These are phyloP conservation scores for Haliclona indistincta DNA, from an alignment of 37 sponge, comb jelly and placozoan genomes.

Conservation along the genomic window DNA sequence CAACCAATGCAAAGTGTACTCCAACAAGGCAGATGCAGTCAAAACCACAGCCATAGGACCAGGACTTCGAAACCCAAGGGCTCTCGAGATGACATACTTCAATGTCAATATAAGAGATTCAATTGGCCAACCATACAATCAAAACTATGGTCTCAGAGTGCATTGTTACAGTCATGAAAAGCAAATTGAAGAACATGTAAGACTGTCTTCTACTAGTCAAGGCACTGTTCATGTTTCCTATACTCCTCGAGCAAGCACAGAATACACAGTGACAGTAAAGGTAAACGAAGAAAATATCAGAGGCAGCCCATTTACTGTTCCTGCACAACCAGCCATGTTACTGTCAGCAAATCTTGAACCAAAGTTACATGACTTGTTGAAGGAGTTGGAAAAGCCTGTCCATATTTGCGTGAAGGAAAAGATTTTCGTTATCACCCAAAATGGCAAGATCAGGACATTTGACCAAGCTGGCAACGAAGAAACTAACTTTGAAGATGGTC, in stretches of 20 bases:
- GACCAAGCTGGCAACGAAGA: no score
- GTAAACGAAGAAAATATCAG: conserved; percentile 23
- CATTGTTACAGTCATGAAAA: background rate
- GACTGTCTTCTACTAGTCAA: background rate
- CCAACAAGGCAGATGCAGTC: background rate
- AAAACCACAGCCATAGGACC: background rate
- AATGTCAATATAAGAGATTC: background rate
- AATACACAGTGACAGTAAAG: background rate
- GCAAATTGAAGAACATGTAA: background rate
- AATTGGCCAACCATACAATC: background rate
- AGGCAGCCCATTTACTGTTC: conserved; percentile 17
- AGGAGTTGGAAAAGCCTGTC: no score
- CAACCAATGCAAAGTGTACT: background rate
- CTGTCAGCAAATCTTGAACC: conserved; percentile 7
- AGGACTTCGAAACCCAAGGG: background rate
- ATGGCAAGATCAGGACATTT: no score
- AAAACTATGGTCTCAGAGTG: background rate
- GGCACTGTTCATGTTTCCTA: background rate
- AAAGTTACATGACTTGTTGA: no score
- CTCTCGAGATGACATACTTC: conserved; percentile 8
- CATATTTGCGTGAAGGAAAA: background rate
- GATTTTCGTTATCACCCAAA: background rate
- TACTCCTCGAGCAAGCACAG: background rate
- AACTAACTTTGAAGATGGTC: no score
- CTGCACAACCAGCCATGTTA: background rate